Evolutionary conservation across 2,888 invertebrate genomes (phyloP).

Genomic region (Macrosoma leucophasiata): DNA sequence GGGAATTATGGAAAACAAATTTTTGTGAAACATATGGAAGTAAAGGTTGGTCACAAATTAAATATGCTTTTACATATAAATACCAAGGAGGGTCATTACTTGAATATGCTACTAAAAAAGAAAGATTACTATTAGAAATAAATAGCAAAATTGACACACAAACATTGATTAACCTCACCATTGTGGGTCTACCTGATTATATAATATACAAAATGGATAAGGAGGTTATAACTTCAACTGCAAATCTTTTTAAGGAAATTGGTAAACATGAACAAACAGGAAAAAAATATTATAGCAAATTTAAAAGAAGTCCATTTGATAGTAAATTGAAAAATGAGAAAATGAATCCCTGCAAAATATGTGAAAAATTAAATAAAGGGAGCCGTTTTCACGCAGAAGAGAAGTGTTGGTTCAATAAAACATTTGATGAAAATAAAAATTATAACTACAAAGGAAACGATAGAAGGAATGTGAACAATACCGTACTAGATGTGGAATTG

Average conservation of each 20-base stretch:
- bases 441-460: neutral
- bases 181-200: constrained; percentile 15
- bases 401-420: constrained; percentile 2
- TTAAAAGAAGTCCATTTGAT: constrained; percentile 6
- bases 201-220: constrained; percentile 15
- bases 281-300: constrained; percentile 11
- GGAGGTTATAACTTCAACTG: constrained; percentile 8
- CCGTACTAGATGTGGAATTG: too few species aligned
- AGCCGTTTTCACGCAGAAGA: constrained; percentile 1
- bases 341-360: neutral
- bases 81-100: constrained; percentile 15
- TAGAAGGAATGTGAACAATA: constrained; percentile 4
- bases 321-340: neutral
- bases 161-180: constrained; percentile 21
- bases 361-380: constrained; percentile 4
- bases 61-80: constrained; percentile 20
- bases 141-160: constrained; percentile 17
- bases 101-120: constrained; percentile 25
- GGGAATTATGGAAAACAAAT: constrained; percentile 12
- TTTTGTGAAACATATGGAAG: constrained; percentile 16
- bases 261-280: constrained; percentile 16
- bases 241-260: constrained; percentile 21
- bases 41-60: constrained; percentile 19
- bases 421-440: too few species aligned
- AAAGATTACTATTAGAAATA: constrained; percentile 20